Evolutionary conservation across 2,797 vertebrate species (phyloP).

Genomic region (Ibycter americanus): DNA sequence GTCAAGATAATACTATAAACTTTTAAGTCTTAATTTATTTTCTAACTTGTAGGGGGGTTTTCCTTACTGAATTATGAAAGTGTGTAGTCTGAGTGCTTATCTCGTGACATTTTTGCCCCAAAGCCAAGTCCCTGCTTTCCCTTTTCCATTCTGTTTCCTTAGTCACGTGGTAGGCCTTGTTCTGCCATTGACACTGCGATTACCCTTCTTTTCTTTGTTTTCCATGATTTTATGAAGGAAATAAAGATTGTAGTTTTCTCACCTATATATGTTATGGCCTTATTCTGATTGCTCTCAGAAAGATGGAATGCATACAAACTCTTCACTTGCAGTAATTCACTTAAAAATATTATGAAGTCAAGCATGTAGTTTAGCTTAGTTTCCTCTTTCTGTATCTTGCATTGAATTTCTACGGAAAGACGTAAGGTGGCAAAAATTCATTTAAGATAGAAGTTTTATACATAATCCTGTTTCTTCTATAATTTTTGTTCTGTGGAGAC

Average conservation of each 20-base stretch:
- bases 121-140: not conserved
- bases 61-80: not conserved
- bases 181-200: not conserved
- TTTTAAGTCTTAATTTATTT: conserved; percentile 69
- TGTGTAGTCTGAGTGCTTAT: not conserved
- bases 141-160: not conserved
- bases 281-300: not conserved
- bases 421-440: not conserved
- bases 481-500: not conserved
- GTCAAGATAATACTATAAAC: conserved; percentile 60
- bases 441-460: not conserved
- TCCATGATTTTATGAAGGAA: not conserved
- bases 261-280: not conserved
- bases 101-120: not conserved
- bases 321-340: not conserved
- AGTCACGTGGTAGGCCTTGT: not conserved
- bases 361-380: not conserved
- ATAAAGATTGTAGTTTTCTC: not conserved
- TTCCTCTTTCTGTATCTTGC: not conserved
- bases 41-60: conserved; percentile 19
- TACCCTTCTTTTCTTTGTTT: not conserved
- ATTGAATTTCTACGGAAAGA: not conserved
- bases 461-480: not conserved
- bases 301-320: not conserved
- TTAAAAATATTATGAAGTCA: not conserved